phyloP scores from a whole-genome alignment of 1,140 invertebrate genomes.

The Leptopilina clavipes region DNA sequence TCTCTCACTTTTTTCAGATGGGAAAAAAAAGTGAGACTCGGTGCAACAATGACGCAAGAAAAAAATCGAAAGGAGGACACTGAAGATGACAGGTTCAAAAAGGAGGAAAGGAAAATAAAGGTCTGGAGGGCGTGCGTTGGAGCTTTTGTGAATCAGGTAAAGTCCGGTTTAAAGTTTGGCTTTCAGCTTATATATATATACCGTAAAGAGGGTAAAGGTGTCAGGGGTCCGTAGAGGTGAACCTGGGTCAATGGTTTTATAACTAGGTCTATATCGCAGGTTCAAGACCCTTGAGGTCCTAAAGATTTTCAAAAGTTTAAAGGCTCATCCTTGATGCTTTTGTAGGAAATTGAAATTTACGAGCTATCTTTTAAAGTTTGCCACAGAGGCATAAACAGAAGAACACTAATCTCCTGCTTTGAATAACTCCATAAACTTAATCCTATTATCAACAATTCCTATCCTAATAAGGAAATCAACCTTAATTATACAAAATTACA shows the following conservation, averaged over 20 bases:
- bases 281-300: neutral
- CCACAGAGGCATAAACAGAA: neutral
- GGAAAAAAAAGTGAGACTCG: too few relatives aligned
- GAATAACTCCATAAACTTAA: conserved; percentile 3
- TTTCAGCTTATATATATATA: conserved; percentile 14
- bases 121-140: neutral
- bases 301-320: conserved; percentile 5
- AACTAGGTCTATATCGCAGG: neutral
- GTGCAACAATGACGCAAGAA: conserved; percentile 7
- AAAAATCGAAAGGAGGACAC: neutral
- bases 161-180: conserved; percentile 21
- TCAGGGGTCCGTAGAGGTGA: conserved; percentile 9
- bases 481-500: too few relatives aligned
- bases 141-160: neutral
- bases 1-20: neutral
- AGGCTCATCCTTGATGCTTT: neutral
- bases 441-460: neutral
- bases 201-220: neutral
- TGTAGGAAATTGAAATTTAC: neutral
- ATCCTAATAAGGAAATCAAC: too few relatives aligned
- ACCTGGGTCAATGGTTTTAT: conserved; percentile 18
- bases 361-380: neutral
- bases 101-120: conserved; percentile 1
- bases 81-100: neutral
- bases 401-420: neutral